Evolutionary conservation across 2,888 invertebrate genomes (phyloP).

Genomic region (Lithophane socia): DNA sequence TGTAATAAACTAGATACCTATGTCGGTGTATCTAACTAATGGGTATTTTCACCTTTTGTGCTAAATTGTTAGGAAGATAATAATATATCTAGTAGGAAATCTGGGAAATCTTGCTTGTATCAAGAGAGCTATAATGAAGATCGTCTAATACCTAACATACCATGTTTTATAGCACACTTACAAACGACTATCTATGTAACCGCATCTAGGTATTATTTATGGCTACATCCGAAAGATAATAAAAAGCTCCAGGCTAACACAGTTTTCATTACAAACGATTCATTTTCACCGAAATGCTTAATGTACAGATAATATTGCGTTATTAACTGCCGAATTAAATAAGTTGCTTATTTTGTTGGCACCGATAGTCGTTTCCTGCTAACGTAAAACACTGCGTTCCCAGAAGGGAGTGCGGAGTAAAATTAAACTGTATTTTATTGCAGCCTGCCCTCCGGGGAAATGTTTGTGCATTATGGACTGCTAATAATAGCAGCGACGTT

Average conservation of each 20-base stretch:
- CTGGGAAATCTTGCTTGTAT: conserved; percentile 30
- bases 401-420: conserved; percentile 54
- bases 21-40: conserved; percentile 39
- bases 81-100: conserved; percentile 8
- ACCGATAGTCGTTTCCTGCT: conserved; percentile 48
- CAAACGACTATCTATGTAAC: background rate
- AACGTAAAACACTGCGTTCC: conserved; percentile 50
- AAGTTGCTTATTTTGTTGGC: conserved; percentile 51
- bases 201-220: background rate
- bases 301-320: conserved; percentile 41
- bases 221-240: background rate
- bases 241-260: conserved; percentile 9
- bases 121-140: conserved; percentile 5
- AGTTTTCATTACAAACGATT: conserved; percentile 23
- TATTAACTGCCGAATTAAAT: conserved; percentile 51
- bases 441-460: conserved; percentile 42
- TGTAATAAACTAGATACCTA: conserved; percentile 26
- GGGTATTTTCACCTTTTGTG: conserved; percentile 57
- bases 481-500: conserved; percentile 46
- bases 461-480: conserved; percentile 53
- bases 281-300: conserved; percentile 37
- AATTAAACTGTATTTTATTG: conserved; percentile 64
- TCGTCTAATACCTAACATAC: conserved; percentile 9
- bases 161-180: background rate
- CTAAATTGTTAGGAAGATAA: conserved; percentile 29